phyloP scores from a whole-genome alignment of 2,113 vertebrate genomes.

The Antigone vipio region DNA sequence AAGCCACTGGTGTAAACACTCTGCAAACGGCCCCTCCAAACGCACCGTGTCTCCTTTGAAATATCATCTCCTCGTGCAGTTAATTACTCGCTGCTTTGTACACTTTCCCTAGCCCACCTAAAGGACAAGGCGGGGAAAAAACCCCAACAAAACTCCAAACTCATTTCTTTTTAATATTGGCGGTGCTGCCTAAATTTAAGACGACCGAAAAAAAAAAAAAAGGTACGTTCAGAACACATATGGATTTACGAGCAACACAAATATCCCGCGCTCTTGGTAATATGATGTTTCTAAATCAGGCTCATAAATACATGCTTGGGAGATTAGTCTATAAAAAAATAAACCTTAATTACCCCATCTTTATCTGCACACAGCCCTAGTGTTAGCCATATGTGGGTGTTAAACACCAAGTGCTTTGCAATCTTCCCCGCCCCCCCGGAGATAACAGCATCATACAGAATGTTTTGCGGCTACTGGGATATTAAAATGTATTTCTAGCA shows the following conservation, averaged over 20 bases:
- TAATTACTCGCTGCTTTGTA: slow-evolving; percentile 25
- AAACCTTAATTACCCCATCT: slow-evolving; percentile 65
- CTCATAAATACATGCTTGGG: slow-evolving; percentile 55
- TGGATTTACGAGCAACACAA: slow-evolving; percentile 32
- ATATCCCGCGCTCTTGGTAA: slow-evolving; percentile 3
- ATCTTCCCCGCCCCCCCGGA: not conserved
- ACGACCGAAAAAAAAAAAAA: not conserved
- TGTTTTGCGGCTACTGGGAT: not conserved
- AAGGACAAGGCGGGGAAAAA: not conserved
- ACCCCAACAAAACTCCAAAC: not conserved
- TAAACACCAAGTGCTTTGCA: slow-evolving; percentile 43
- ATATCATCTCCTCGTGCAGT: not conserved
- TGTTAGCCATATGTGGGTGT: slow-evolving; percentile 52
- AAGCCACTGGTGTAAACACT: slow-evolving; percentile 10
- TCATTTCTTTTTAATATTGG: not conserved
- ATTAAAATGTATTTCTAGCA: not conserved
- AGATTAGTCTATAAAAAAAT: slow-evolving; percentile 64
- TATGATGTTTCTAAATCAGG: slow-evolving; percentile 63
- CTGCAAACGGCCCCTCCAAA: slow-evolving; percentile 28
- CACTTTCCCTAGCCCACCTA: not conserved
- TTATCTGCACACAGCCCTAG: slow-evolving; percentile 52
- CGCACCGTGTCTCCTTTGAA: not conserved
- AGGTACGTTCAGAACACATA: not conserved
- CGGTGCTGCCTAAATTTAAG: not conserved
- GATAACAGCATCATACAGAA: not conserved